Evolutionary conservation across 2,113 vertebrate species (phyloP).

Genomic region (Oncorhynchus gorbuscha): DNA sequence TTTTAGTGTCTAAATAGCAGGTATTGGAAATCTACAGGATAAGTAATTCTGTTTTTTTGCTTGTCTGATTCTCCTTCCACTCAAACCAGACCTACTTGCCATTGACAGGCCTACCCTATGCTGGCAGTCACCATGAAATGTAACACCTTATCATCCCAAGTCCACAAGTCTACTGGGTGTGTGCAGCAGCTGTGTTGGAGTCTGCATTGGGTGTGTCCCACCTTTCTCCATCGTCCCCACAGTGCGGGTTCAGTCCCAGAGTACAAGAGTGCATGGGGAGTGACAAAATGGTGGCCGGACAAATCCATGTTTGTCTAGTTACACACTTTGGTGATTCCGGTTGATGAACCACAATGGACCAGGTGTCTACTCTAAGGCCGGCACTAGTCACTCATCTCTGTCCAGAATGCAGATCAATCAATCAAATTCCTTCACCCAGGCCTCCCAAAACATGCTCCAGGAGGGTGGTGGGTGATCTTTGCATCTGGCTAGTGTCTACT

Average conservation of each 20-base stretch:
- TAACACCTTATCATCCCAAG: neutral
- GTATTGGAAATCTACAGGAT: too few relatives aligned
- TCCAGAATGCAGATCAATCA: conserved; percentile 10
- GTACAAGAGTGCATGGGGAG: conserved; percentile 42
- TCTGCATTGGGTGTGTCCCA: neutral
- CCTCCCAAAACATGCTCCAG: conserved; percentile 29
- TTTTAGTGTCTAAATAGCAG: too few relatives aligned
- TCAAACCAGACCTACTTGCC: neutral
- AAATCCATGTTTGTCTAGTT: conserved; percentile 20
- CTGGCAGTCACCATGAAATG: neutral
- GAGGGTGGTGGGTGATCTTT: conserved; percentile 29
- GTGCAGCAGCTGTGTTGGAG: neutral
- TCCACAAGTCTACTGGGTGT: neutral
- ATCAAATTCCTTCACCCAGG: conserved; percentile 20
- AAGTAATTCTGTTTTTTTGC: too few relatives aligned
- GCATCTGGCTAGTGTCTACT: conserved; percentile 49
- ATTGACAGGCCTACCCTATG: conserved; percentile 3
- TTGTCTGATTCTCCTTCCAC: too few relatives aligned
- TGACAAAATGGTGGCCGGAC: conserved; percentile 13
- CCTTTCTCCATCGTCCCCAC: conserved; percentile 30
- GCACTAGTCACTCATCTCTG: conserved; percentile 28
- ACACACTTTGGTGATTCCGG: conserved; percentile 18
- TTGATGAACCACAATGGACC: conserved; percentile 11
- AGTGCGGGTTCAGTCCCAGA: conserved; percentile 36
- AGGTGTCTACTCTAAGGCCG: conserved; percentile 49